Conservation (phyloP, 2,113 vertebrate genomes). For the Brachypodius melanocephalos region DNA sequence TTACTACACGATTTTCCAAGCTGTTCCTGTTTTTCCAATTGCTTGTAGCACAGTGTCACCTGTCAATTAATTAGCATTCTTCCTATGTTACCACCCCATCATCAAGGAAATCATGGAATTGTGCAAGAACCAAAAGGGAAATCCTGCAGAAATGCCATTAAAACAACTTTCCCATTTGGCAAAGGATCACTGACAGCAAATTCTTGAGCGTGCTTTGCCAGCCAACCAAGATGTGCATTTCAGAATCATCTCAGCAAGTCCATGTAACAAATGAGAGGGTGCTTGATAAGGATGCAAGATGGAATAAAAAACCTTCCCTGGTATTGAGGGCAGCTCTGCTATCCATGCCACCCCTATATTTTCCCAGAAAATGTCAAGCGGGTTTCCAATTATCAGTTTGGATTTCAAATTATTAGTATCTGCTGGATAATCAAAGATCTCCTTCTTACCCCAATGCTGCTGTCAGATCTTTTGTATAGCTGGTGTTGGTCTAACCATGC, state of each 20-base stretch:
- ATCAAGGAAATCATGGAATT: neutral
- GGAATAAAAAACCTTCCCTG: neutral
- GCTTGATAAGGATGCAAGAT: neutral
- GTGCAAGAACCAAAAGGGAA: neutral
- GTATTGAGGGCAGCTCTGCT: neutral
- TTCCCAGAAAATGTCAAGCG: neutral
- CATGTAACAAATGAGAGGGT: neutral
- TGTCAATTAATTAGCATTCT: neutral
- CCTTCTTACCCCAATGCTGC: neutral
- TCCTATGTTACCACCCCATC: neutral
- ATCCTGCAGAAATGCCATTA: neutral
- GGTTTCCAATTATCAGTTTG: neutral
- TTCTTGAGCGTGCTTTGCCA: neutral
- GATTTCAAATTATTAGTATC: neutral
- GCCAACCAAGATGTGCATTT: neutral
- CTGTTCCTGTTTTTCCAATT: neutral
- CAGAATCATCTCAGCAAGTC: neutral
- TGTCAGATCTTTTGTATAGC: neutral
- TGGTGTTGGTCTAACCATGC: neutral
- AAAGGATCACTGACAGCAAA: neutral
- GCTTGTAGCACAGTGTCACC: neutral
- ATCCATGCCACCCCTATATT: neutral
- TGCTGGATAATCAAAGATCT: neutral
- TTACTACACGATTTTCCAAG: neutral
- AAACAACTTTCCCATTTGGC: neutral